A percentile compares a stretch with the other conserved stretches of the same genome.
phyloP scores from a whole-genome alignment of 2,888 invertebrate species.

The Ceraclea dissimilis region DNA sequence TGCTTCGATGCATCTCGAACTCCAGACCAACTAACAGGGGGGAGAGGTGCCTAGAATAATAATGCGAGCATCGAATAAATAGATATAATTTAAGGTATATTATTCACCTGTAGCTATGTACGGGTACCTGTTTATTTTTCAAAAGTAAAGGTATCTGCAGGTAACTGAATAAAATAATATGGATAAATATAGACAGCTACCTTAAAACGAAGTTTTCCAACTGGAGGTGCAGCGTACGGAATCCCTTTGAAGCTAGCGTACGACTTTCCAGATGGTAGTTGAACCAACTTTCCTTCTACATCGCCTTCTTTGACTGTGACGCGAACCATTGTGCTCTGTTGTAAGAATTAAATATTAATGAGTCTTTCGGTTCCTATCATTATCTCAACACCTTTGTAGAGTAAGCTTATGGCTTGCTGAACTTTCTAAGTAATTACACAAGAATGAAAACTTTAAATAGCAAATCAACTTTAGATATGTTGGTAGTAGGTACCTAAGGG shows the following conservation, averaged over 20 bases:
- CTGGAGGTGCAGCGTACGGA: conserved; percentile 53
- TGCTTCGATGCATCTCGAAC: conserved; percentile 34
- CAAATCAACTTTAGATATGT: too few relatives aligned
- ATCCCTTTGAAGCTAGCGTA: conserved; percentile 48
- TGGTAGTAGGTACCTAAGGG: too few relatives aligned
- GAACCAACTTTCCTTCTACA: conserved; percentile 34
- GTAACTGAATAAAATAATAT: too few relatives aligned
- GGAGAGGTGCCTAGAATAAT: conserved; percentile 35
- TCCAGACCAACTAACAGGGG: conserved; percentile 35
- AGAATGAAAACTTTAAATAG: too few relatives aligned
- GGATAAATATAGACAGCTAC: conserved; percentile 31
- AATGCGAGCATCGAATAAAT: not conserved
- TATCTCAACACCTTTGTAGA: too few relatives aligned
- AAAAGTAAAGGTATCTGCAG: too few relatives aligned
- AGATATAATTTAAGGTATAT: not conserved
- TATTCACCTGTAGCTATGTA: too few relatives aligned
- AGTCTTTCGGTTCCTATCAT: too few relatives aligned
- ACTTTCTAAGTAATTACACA: too few relatives aligned
- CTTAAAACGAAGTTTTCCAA: conserved; percentile 52
- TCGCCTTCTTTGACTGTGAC: conserved; percentile 34
- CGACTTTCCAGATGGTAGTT: conserved; percentile 32
- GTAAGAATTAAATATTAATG: not conserved
- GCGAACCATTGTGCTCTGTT: not conserved
- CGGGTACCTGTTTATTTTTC: too few relatives aligned
- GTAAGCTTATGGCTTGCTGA: too few relatives aligned